A percentile compares a stretch with the other conserved stretches of the same genome.
Evolutionary conservation across 2,888 invertebrate species (phyloP).

Genomic region (Pollenia labialis): DNA sequence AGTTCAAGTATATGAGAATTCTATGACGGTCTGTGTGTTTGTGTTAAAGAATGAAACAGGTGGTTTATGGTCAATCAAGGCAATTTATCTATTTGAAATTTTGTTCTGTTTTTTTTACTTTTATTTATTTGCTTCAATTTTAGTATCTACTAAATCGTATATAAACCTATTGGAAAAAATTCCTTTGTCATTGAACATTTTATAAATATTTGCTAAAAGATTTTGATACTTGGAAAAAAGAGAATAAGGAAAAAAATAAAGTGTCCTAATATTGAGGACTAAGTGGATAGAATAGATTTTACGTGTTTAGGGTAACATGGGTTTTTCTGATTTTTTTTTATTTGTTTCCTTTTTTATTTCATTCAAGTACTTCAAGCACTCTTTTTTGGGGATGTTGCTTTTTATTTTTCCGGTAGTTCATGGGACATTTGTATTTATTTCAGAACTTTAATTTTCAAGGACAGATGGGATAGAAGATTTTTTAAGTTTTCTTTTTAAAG

Average conservation of each 20-base stretch:
- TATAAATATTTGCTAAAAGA: conserved; percentile 71
- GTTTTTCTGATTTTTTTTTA: conserved; percentile 16
- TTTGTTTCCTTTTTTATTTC: conserved; percentile 28
- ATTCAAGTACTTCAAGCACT: conserved; percentile 48
- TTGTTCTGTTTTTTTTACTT: conserved; percentile 49
- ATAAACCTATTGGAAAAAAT: conserved; percentile 57
- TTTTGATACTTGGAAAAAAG: conserved; percentile 3
- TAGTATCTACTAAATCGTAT: conserved; percentile 49
- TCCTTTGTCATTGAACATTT: conserved; percentile 71
- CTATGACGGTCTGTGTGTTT: conserved; percentile 1
- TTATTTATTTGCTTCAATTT: conserved; percentile 4
- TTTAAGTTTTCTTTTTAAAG: background rate
- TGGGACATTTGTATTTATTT: conserved; percentile 79
- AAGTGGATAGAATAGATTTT: conserved; percentile 74
- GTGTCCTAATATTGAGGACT: conserved; percentile 73
- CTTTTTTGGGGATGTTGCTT: conserved; percentile 37
- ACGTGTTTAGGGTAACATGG: conserved; percentile 66
- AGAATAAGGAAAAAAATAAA: conserved; percentile 35
- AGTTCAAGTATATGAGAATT: conserved; percentile 3
- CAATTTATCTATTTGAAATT: conserved; percentile 73
- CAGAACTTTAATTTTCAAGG: conserved; percentile 61
- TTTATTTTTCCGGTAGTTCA: conserved; percentile 72
- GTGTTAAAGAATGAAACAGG: conserved; percentile 61
- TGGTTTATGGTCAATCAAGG: conserved; percentile 74
- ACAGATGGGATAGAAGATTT: conserved; percentile 36